phyloP scores from a whole-genome alignment of 2,113 vertebrate species.

The Numenius arquata region DNA sequence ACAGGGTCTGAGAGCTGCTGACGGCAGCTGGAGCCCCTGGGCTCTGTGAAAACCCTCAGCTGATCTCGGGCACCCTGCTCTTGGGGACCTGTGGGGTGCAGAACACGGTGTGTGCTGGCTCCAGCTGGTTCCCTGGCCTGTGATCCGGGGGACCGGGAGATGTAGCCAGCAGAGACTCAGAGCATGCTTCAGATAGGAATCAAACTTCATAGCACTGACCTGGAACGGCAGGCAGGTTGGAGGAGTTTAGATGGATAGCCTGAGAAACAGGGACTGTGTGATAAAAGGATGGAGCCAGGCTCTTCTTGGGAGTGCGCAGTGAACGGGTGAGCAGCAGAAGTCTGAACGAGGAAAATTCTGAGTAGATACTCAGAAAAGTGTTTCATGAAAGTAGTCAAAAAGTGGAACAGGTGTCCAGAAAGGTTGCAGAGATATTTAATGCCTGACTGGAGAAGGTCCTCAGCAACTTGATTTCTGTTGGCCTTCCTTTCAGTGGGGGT shows the following conservation, averaged over 20 bases:
- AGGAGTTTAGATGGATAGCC: neutral
- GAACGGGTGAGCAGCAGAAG: neutral
- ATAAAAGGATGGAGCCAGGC: neutral
- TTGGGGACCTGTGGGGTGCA: neutral
- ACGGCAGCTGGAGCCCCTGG: neutral
- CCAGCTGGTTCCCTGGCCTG: neutral
- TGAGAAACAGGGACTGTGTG: neutral
- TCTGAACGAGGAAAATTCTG: neutral
- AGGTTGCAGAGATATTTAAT: neutral
- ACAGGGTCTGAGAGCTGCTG: neutral
- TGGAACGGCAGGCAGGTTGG: rapidly evolving
- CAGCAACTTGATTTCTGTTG: neutral
- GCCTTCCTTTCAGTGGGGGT: neutral
- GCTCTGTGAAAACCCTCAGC: neutral
- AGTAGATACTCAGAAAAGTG: neutral
- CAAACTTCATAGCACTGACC: too few species aligned
- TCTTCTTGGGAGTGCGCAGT: rapidly evolving
- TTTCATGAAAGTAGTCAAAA: neutral
- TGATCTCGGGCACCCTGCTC: neutral
- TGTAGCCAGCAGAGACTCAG: neutral
- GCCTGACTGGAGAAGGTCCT: constrained; percentile 23
- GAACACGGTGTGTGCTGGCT: neutral
- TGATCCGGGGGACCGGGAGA: neutral
- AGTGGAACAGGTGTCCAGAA: neutral
- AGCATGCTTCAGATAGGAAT: neutral